A percentile compares a stretch with the other conserved stretches of the same genome.
These are phyloP conservation scores for Takifugu ocellatus DNA, from an alignment of 2,797 vertebrate genomes.

Conservation along the genomic window DNA sequence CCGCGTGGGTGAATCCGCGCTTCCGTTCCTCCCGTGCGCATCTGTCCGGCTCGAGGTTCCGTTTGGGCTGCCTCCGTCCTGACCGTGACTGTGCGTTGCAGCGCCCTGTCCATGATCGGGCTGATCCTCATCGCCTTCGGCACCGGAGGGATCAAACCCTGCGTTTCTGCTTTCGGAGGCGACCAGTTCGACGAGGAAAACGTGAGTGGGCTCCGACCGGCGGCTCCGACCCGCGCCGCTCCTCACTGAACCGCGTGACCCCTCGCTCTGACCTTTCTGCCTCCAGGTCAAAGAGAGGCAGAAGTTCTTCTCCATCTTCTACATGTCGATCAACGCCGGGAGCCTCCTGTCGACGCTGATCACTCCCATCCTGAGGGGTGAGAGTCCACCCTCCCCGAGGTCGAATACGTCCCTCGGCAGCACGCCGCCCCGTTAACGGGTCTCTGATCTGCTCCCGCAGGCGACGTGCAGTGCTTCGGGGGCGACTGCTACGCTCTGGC, in stretches of 20 bases:
- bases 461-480: conserved; percentile 91
- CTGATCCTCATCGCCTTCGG: conserved; percentile 91
- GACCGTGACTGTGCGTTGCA: conserved; percentile 47
- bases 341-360: conserved; percentile 93
- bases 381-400: neutral
- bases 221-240: too few species aligned
- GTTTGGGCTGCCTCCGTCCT: neutral
- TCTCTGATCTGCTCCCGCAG: conserved; percentile 61
- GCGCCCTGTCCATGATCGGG: conserved; percentile 85
- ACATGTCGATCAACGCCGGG: conserved; percentile 94
- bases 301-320: conserved; percentile 98
- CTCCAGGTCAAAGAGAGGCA: conserved; percentile 81
- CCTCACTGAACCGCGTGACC: too few species aligned
- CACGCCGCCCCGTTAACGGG: neutral
- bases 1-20: too few species aligned
- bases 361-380: conserved; percentile 91
- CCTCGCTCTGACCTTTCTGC: neutral
- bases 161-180: conserved; percentile 94
- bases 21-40: too few species aligned
- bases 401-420: too few species aligned
- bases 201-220: conserved; percentile 71
- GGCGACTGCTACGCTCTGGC: conserved; percentile 92
- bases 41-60: too few species aligned
- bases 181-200: conserved; percentile 94
- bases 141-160: conserved; percentile 97